Base-by-base conservation (phyloP, 2,113 vertebrate species). In the Alethe diademata region DNA sequence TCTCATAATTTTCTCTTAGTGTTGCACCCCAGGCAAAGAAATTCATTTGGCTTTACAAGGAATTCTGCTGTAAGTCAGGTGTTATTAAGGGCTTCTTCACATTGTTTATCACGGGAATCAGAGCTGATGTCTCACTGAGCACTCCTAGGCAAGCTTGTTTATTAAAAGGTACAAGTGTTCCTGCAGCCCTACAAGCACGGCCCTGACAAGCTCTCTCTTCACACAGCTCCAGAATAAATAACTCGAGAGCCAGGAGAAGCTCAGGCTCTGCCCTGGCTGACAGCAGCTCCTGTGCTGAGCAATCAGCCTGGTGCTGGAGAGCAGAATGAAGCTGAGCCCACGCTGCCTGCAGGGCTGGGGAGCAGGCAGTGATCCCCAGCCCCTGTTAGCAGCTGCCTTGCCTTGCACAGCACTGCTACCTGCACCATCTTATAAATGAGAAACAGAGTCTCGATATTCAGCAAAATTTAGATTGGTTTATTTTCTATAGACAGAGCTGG, bases 121-220 rank as follows among this genome's bases (percentile, higher is more conserved):
- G 72, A 91, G 48, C 13, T 15, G 60, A 71, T 60, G 86, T 28
- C 80, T 91, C 56, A 22, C 88, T 9, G 53, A 78, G 65, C 57
- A 4, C 69, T 81, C 29, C 65, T 19, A 9, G 24, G 69, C 50
- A 89, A 16, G 51, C 58, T 74, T 92, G 92, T 80, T 97, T 95
- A 92, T 89, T 96, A 88, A 93, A 89, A 93, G 83, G 76, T 92
- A 92, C 94, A 92, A 89, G 86, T 81, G 86, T 88, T 91, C 66
- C 86, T 48, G 28, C 83, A 86, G 91, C 53, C 82, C 94, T 64
- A 7, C 8, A 13, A 86, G 64, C 82, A 24, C 2, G 23, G 5
- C 3, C 51, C 62, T 31, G 64, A 86, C 88, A 92, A 38, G 72
- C 28, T 35, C 47, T 2, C 54, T 40, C 45, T 14, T 19, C 38